Percentiles rank a stretch among this genome's conserved stretches.
Conservation (phyloP, 2,797 vertebrate species). For the Cyclura pinguis region DNA sequence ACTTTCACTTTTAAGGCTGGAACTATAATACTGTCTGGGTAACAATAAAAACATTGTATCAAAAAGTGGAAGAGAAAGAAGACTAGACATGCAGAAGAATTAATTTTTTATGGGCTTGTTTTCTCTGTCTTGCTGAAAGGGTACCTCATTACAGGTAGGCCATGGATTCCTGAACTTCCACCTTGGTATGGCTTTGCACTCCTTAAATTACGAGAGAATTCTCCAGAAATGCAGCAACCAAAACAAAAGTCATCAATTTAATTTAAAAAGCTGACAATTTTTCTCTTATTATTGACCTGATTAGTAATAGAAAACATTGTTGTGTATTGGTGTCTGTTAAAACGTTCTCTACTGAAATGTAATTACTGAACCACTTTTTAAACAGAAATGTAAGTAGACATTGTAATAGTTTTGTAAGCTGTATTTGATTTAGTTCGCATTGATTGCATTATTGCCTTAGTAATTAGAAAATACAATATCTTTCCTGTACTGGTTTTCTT, state of each 20-base stretch:
- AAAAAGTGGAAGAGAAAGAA: background rate
- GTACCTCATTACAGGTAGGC: conserved; percentile 22
- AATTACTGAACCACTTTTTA: conserved; percentile 4
- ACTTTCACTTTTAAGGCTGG: conserved; percentile 35
- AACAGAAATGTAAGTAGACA: background rate
- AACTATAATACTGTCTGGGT: conserved; percentile 33
- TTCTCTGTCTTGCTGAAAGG: conserved; percentile 3
- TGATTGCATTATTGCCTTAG: conserved; percentile 2
- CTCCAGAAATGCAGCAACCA: background rate
- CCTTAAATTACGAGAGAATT: background rate
- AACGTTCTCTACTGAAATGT: conserved; percentile 6
- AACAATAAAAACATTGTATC: conserved; percentile 38
- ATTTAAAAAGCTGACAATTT: background rate
- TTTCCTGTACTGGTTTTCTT: background rate
- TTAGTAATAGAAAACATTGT: background rate
- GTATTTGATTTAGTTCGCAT: conserved; percentile 10
- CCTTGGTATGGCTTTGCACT: background rate
- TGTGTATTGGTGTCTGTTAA: background rate
- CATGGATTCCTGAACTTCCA: background rate
- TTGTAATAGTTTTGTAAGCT: conserved; percentile 15
- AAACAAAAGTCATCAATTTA: background rate
- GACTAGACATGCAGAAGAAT: background rate
- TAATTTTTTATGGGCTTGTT: conserved; percentile 5
- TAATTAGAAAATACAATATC: conserved; percentile 6
- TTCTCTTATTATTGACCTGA: background rate